Evolutionary conservation across 2,113 vertebrate genomes (phyloP), one percentile per base, ranked within the genome.

Genomic region (Euleptes europaea): DNA sequence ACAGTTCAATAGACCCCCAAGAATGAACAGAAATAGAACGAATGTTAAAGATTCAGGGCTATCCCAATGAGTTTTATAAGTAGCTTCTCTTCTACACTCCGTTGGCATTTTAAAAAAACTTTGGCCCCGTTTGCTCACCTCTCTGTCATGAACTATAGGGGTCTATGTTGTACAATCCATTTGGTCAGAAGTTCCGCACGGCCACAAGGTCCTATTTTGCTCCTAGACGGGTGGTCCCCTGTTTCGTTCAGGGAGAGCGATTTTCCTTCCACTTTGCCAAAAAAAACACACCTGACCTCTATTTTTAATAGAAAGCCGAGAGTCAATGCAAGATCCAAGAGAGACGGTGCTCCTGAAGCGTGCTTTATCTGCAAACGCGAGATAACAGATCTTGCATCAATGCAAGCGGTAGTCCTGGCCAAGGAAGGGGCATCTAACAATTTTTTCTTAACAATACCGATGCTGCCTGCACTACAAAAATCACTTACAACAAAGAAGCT

Each of bases 101-200:
- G 28, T 67, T 67, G 42, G 49, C 75, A 13, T 74, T 91, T 92
- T 84, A 74, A 31, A 54, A 54, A 54, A 1, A 21, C 84, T 69
- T 78, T 89, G 93, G 67, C 89, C 91, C 88, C 88, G 88, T 92
- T 90, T 93, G 89, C 91, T 85, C 91, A 83, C 88, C 91, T 84
- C 87, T 94, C 85, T 87, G 81, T 93, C 91, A 75, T 89, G 91
- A 92, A 91, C 91, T 88, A 74, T 28, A 6, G 1, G 63, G 88
- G 89, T 91, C 90, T 84, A 88, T 88, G 78, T 67, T 70, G 88
- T 51, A 73, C 0, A 90, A 88, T 84, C 57, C 82, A 76, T 91
- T 88, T 82, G 79, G 67, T 78, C 84, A 78, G 83, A n/a, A 86
- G 49, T 63, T 47, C 57, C 66, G 78, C 47, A 4, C 40, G 14